Conservation (phyloP, 2,888 invertebrate genomes). For the Acanthosepion lycidas region DNA sequence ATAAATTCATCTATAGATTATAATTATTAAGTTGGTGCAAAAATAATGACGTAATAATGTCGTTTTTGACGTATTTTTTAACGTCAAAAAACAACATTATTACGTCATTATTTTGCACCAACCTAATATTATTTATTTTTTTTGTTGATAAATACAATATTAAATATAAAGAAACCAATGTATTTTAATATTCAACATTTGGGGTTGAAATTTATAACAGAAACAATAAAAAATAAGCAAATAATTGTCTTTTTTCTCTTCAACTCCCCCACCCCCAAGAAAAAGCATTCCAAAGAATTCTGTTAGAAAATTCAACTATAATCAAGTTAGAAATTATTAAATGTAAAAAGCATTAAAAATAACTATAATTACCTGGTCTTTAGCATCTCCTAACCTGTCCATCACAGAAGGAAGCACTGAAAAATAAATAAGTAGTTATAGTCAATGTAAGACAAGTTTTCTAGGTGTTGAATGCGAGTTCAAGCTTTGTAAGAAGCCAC, state of each 20-base stretch:
- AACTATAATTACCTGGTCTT: constrained; percentile 71
- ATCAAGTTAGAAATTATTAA: background rate
- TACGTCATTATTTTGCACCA: too few species aligned
- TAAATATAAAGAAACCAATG: background rate
- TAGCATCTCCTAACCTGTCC: constrained; percentile 75
- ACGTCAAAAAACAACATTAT: too few species aligned
- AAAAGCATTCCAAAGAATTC: background rate
- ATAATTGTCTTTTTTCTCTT: background rate
- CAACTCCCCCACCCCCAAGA: background rate
- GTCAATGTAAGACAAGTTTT: background rate
- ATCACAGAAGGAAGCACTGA: constrained; percentile 71
- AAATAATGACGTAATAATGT: too few species aligned
- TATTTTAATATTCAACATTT: background rate
- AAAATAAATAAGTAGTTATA: constrained; percentile 50
- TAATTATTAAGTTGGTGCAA: too few species aligned
- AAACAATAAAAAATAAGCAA: background rate
- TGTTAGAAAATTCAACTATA: background rate
- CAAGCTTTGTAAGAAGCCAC: background rate
- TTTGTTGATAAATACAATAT: too few species aligned
- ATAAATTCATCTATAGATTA: too few species aligned
- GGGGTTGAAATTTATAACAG: background rate
- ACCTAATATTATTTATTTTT: too few species aligned
- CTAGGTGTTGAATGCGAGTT: background rate
- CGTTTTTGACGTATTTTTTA: too few species aligned
- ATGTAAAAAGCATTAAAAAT: background rate